phyloP scores from a whole-genome alignment of 2,888 invertebrate genomes.

The Troides aeacus region DNA sequence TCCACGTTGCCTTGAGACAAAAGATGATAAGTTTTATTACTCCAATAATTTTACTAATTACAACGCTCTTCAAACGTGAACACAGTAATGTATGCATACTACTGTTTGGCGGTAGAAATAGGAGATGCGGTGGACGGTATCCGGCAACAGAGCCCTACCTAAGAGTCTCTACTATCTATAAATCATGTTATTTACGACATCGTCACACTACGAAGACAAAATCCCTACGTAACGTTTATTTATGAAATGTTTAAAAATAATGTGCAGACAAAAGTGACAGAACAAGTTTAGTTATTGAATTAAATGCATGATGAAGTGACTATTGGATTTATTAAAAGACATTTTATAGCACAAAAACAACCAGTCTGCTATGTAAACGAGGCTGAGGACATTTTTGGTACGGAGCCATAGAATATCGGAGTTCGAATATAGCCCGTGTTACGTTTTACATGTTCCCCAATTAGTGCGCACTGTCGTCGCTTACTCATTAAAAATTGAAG shows the following conservation, averaged over 20 bases:
- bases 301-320: conserved; percentile 13
- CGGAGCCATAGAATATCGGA: conserved; percentile 18
- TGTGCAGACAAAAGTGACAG: neutral
- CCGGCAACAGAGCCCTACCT: no score
- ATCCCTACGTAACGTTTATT: no score
- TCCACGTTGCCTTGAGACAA: no score
- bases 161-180: no score
- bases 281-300: conserved; percentile 6
- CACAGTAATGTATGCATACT: no score
- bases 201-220: no score
- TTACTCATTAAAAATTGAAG: conserved; percentile 50
- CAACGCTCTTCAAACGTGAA: no score
- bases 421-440: conserved; percentile 34
- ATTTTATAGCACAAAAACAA: conserved; percentile 20
- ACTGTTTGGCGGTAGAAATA: no score
- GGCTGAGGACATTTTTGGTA: conserved; percentile 23
- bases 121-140: no score
- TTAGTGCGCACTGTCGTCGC: conserved; percentile 36
- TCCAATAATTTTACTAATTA: no score
- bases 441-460: conserved; percentile 42
- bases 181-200: no score
- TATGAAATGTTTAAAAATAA: neutral
- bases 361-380: conserved; percentile 6
- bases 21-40: no score
- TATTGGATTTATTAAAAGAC: conserved; percentile 14